phyloP scores from a whole-genome alignment of 2,113 vertebrate species.

The Himantopus leucocephalus region DNA sequence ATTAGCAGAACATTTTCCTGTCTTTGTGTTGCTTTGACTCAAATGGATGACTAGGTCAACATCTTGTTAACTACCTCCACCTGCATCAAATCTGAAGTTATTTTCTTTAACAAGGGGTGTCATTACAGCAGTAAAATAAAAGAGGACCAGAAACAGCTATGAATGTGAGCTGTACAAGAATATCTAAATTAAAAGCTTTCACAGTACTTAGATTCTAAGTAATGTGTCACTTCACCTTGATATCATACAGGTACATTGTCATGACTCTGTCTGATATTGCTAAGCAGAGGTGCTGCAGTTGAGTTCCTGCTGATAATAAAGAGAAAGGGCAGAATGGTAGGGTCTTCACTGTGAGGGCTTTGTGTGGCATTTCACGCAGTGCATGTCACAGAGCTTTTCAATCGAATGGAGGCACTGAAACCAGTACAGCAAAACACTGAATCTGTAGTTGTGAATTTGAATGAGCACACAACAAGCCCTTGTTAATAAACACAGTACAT shows the following conservation, averaged over 20 bases:
- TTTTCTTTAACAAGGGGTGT: neutral
- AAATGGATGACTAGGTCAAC: conserved; percentile 66
- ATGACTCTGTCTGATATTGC: neutral
- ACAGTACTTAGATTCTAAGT: neutral
- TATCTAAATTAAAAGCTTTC: neutral
- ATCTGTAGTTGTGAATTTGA: neutral
- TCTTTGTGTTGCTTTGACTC: conserved; percentile 69
- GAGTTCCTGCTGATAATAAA: neutral
- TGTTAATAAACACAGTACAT: neutral
- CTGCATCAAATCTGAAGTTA: conserved; percentile 4
- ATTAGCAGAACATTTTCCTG: conserved; percentile 66
- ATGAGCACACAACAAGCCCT: neutral
- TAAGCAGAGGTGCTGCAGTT: neutral
- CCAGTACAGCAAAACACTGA: neutral
- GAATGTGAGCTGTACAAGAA: neutral
- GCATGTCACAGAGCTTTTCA: neutral
- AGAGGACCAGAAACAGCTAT: neutral
- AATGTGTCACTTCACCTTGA: neutral
- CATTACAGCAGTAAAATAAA: neutral
- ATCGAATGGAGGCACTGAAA: neutral
- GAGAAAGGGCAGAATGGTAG: neutral
- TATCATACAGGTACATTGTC: neutral
- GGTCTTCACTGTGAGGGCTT: neutral
- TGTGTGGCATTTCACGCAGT: neutral
- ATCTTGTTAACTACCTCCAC: conserved; percentile 53